Evolutionary conservation across 2,113 vertebrate genomes (phyloP), one percentile per base, ranked within the genome.

Genomic region (Dasyprocta punctata): DNA sequence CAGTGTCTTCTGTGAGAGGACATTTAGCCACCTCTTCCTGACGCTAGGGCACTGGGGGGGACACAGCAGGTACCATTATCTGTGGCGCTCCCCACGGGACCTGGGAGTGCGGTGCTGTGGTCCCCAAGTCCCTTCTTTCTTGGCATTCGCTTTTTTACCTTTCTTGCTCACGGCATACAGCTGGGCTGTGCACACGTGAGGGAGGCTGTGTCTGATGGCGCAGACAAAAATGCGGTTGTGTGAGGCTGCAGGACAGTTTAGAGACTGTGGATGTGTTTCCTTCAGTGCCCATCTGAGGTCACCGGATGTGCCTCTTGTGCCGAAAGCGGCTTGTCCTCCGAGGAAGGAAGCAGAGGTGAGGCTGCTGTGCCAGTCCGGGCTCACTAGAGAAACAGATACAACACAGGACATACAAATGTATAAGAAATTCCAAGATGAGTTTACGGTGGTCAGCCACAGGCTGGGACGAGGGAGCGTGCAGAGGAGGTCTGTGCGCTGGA

Each of bases 141-240:
- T 1, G 54, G 44, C 5, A 4, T 2, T 36, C 20, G 0, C 8
- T 2, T 83, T 12, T 26, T 28, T 47, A 5, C 56, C 38, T 36
- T 36, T 26, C 73, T 75, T 77, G 73, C 73, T 77, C 26, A 36
- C 30, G 17, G 36, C 49, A 24, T 36, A 1, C 47, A 49, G 0
- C 49, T 10, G 33, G 28, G 3, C 33, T 75, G 71, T 8, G 33
- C 0, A 12, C 3, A 7, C 4, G 2, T 12, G 22, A 0, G 9
- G 4, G 13, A 44, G 73, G 33, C 3, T 5, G 28, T 33, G 41
- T 88, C 36, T 19, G 60, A 16, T 2, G 58, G 8, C 49, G 8
- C 12, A 19, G 92, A 71, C 47, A 20, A 38, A 41, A 56, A 1
- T 10, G 30, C 4, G 11, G 5, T 13, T 7, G 10, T 10, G 4